These are phyloP conservation scores for Trichosurus vulpecula DNA, from an alignment of 2,797 vertebrate species.

Conservation along the genomic window DNA sequence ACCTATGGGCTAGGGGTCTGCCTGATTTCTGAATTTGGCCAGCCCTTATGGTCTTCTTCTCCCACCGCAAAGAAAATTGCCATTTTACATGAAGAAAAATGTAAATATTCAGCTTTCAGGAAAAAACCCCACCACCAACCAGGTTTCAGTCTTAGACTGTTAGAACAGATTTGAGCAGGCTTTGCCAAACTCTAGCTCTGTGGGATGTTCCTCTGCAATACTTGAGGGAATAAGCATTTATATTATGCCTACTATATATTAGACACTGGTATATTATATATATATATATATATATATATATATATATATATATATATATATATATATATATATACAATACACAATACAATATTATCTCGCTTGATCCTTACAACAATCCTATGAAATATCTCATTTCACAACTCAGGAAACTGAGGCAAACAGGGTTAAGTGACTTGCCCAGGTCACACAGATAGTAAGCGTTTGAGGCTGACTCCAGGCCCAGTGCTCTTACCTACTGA, in stretches of 20 bases:
- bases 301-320: too few species aligned
- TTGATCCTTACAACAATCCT: not conserved
- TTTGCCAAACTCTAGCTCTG: not conserved
- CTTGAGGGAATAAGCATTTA: not conserved
- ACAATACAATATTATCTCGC: not conserved
- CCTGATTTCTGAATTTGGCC: too few species aligned
- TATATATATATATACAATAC: too few species aligned
- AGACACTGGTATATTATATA: not conserved
- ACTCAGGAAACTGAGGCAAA: too few species aligned
- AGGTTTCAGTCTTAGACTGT: not conserved
- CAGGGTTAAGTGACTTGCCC: too few species aligned
- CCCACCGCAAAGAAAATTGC: not conserved
- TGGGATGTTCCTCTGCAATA: not conserved
- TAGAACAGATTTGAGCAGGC: not conserved
- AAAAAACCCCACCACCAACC: not conserved
- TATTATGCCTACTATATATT: not conserved
- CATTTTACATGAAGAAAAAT: not conserved
- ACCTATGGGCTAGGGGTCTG: too few species aligned
- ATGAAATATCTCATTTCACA: too few species aligned
- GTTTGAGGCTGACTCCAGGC: too few species aligned
- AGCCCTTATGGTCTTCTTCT: not conserved
- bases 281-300: too few species aligned
- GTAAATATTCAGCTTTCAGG: not conserved
- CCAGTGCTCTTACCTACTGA: too few species aligned
- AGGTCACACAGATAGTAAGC: too few species aligned